Conservation (phyloP, 2,888 invertebrate species). For the Hoplodrina blanda region DNA sequence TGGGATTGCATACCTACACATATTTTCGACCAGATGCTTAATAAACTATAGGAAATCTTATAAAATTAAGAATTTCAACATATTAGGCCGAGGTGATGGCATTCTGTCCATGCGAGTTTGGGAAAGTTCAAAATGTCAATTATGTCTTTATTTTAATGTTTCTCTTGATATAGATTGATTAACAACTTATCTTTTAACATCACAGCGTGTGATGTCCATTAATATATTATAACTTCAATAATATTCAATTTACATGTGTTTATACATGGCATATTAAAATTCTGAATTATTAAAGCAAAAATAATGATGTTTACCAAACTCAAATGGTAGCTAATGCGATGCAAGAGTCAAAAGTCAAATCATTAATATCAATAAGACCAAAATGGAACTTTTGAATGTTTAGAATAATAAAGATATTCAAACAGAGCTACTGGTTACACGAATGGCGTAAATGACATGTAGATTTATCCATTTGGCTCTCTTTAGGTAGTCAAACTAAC, state of each 20-base stretch:
- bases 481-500: background rate
- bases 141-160: constrained; percentile 49
- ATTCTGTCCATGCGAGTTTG: constrained; percentile 29
- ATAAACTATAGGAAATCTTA: constrained; percentile 37
- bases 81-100: constrained; percentile 39
- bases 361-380: constrained; percentile 31
- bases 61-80: constrained; percentile 47
- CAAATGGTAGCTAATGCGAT: constrained; percentile 19
- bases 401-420: constrained; percentile 22
- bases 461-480: background rate
- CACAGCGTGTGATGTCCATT: constrained; percentile 51
- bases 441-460: background rate
- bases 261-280: constrained; percentile 6
- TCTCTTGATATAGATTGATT: constrained; percentile 34
- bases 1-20: constrained; percentile 60
- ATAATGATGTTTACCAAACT: constrained; percentile 12
- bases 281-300: constrained; percentile 9
- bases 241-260: constrained; percentile 36
- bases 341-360: constrained; percentile 41
- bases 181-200: constrained; percentile 34
- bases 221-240: constrained; percentile 34
- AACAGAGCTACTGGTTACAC: constrained; percentile 15
- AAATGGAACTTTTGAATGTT: constrained; percentile 15
- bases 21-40: constrained; percentile 55
- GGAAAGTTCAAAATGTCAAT: constrained; percentile 44